These are phyloP conservation scores for Leptopilina clavipes DNA, from an alignment of 1,140 invertebrate genomes.

Conservation along the genomic window DNA sequence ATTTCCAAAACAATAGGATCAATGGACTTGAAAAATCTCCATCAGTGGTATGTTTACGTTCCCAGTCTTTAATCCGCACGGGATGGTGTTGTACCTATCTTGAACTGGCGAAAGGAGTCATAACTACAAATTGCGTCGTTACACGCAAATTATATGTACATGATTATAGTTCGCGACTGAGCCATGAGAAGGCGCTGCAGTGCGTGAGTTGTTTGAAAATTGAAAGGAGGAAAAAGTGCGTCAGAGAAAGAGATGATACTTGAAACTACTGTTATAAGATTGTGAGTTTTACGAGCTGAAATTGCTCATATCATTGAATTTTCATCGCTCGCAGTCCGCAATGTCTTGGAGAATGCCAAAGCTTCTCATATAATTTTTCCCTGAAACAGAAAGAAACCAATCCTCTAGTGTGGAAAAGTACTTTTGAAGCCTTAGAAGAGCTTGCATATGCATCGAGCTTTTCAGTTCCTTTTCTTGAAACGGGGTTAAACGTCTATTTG, in stretches of 20 bases:
- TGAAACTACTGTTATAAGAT: slow-evolving; percentile 63
- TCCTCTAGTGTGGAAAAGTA: background rate
- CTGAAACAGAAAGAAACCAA: background rate
- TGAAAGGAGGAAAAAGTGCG: slow-evolving; percentile 36
- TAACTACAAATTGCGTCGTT: slow-evolving; percentile 70
- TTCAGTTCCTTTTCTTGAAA: no score
- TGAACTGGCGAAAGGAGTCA: no score
- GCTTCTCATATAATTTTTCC: slow-evolving; percentile 41
- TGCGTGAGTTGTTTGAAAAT: slow-evolving; percentile 42
- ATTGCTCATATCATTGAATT: slow-evolving; percentile 63
- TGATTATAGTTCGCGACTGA: slow-evolving; percentile 60
- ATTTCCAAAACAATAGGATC: no score
- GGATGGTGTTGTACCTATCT: background rate
- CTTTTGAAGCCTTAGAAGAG: background rate
- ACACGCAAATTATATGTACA: slow-evolving; percentile 66
- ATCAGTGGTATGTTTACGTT: no score
- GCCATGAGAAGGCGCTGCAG: slow-evolving; percentile 49
- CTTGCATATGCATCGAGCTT: no score
- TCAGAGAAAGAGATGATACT: slow-evolving; percentile 34
- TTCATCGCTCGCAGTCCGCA: slow-evolving; percentile 52
- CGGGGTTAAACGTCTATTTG: no score
- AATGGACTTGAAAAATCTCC: no score
- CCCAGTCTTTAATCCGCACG: background rate
- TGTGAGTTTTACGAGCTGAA: slow-evolving; percentile 57
- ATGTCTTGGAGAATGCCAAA: no score